phyloP scores from a whole-genome alignment of 2,797 vertebrate genomes.

The Acanthurus tractus region DNA sequence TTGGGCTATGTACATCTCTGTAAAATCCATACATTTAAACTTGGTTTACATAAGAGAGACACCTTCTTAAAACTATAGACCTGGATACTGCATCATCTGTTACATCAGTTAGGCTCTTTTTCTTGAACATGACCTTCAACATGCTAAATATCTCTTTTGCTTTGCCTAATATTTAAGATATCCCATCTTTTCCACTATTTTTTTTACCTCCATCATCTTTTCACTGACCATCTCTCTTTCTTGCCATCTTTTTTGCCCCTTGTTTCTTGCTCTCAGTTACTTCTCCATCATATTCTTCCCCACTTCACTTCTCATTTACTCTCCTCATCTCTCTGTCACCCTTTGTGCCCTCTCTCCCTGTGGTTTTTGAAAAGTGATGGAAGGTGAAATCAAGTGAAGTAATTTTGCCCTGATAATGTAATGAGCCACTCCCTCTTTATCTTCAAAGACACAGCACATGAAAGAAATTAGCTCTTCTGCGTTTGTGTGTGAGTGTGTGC shows the following conservation, averaged over 20 bases:
- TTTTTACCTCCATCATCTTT: neutral
- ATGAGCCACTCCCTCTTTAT: conserved; percentile 74
- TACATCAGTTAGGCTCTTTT: neutral
- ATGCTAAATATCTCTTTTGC: neutral
- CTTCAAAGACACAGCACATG: conserved; percentile 69
- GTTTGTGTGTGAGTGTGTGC: conserved; percentile 29
- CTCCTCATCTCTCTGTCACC: conserved; percentile 22
- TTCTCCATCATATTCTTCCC: neutral
- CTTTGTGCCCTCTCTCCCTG: conserved; percentile 1
- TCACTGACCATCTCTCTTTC: neutral
- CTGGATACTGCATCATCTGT: conserved; percentile 9
- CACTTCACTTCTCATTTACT: conserved; percentile 13
- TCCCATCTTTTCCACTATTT: neutral
- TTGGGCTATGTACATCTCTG: neutral
- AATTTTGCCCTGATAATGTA: conserved; percentile 59
- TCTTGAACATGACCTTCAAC: conserved; percentile 21
- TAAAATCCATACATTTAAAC: neutral
- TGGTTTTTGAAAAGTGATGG: conserved; percentile 44
- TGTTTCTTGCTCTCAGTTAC: neutral
- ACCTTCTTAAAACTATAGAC: neutral
- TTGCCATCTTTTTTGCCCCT: neutral
- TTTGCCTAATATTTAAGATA: neutral
- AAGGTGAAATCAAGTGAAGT: conserved; percentile 70
- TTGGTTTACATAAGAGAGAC: neutral
- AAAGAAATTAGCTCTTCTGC: conserved; percentile 52